phyloP scores from a whole-genome alignment of 2,888 invertebrate species.

The Diaperis boleti region DNA sequence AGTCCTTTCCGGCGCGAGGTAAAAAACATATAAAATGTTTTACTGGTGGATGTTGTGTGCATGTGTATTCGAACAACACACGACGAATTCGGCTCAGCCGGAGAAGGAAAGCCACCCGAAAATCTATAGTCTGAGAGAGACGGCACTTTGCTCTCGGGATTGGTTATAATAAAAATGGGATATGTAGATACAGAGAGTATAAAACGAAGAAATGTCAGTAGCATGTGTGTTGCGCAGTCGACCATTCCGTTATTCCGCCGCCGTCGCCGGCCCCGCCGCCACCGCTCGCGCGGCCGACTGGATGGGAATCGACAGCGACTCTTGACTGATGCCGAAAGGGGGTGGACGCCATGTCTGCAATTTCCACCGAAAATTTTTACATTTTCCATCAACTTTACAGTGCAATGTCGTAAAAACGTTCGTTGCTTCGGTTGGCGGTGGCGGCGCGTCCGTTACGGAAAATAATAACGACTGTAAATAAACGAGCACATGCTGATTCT shows the following conservation, averaged over 20 bases:
- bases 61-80: slow-evolving; percentile 55
- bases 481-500: slow-evolving; percentile 55
- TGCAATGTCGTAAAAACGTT: slow-evolving; percentile 21
- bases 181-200: slow-evolving; percentile 65
- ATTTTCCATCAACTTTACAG: slow-evolving; percentile 41
- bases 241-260: slow-evolving; percentile 33
- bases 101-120: slow-evolving; percentile 52
- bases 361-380: slow-evolving; percentile 46
- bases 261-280: slow-evolving; percentile 20
- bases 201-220: slow-evolving; percentile 65
- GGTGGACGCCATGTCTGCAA: slow-evolving; percentile 50
- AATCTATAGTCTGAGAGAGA: slow-evolving; percentile 59
- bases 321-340: slow-evolving; percentile 61
- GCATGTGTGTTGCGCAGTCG: slow-evolving; percentile 62
- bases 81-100: slow-evolving; percentile 48
- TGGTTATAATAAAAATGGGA: slow-evolving; percentile 66
- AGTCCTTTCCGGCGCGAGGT: slow-evolving; percentile 43
- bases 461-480: slow-evolving; percentile 39
- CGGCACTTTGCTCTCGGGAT: slow-evolving; percentile 61
- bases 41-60: slow-evolving; percentile 52
- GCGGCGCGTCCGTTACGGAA: slow-evolving; percentile 19
- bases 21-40: slow-evolving; percentile 55
- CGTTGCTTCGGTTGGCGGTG: slow-evolving; percentile 1
- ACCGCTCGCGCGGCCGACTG: slow-evolving; percentile 48
- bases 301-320: slow-evolving; percentile 60